Percentiles rank a stretch among this genome's conserved stretches.
Evolutionary conservation across 2,797 vertebrate species (phyloP).

Genomic region (Scolopax bukidnonensis): DNA sequence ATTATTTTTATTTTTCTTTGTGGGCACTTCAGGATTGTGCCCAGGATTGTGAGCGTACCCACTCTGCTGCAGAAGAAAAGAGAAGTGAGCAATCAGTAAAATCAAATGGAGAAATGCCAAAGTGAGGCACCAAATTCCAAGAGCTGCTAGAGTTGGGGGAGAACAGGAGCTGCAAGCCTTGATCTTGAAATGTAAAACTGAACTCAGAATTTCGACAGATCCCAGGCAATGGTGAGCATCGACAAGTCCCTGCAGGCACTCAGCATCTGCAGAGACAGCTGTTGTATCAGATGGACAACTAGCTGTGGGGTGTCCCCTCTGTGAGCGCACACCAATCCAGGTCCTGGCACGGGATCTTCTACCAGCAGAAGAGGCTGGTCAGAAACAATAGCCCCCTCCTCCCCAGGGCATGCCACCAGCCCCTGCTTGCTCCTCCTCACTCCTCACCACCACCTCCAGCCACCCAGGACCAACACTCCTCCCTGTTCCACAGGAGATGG

Average conservation of each 20-base stretch:
- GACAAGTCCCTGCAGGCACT: fast-evolving
- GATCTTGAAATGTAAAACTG: neutral
- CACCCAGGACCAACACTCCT: fast-evolving
- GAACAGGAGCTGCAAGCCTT: neutral
- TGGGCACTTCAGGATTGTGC: neutral
- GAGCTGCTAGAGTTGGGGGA: neutral
- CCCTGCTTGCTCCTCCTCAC: neutral
- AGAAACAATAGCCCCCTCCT: neutral
- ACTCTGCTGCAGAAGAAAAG: neutral
- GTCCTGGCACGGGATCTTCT: fast-evolving
- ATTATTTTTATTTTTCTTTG: neutral
- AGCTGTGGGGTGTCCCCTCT: fast-evolving
- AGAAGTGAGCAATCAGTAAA: neutral
- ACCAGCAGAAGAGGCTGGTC: neutral
- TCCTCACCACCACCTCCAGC: neutral
- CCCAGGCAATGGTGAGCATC: fast-evolving
- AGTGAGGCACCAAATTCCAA: neutral
- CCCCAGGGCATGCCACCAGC: fast-evolving
- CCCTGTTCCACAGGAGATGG: fast-evolving
- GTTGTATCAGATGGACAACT: neutral
- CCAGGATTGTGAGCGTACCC: neutral
- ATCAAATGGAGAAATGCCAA: neutral
- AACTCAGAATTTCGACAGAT: neutral
- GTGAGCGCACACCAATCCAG: neutral
- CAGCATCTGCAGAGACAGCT: neutral